Evolutionary conservation across 2,888 invertebrate species (phyloP), one percentile per base, ranked within the genome.

Genomic region (Cylindroiulus punctatus): DNA sequence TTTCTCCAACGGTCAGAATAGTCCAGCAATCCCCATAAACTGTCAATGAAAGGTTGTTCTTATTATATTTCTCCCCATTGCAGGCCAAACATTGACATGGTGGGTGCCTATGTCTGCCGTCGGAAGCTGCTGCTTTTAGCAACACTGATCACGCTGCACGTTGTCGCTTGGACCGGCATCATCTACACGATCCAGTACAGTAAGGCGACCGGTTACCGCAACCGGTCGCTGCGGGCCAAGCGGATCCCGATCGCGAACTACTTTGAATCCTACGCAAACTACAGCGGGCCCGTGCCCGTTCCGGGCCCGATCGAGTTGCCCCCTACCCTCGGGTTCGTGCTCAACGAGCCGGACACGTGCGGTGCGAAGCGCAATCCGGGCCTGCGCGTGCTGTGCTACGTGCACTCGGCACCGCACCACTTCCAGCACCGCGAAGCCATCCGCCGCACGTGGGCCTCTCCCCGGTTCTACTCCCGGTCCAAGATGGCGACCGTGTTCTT

Each of bases 401-500:
- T 87, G 4, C 87, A 87, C 40, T 81, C 81, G 7, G 85, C 87
- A n/a, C 86, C 86, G 17, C 19, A 40, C 0, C 85, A 87, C 76
- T 52, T 32, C 36, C 32, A 32, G n/a, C 52, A 85, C 32, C 81
- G 87, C 17, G 26, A 57, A 10, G 0, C 82, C 36, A 87, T 87
- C 82, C 86, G 87, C n/a, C 42, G 57, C 12, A 87, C 87, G n/a
- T 87, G 87, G 87, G 87, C 87, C 22, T 30, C 81, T 0, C 84
- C 12, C 32, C n/a, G 17, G 83, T 47, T 19, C 76, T 44, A 87
- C n/a, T 36, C 30, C 12, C 32, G 42, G 1, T 32, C 40, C 30
- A 22, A 22, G 19, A 65, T 87, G 57, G 47, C 65, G 30, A 36
- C 88, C 3, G 88, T 89, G 1, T 89, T 89, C 81, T 87, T 89